phyloP scores from a whole-genome alignment of 2,888 invertebrate genomes.

The Trissolcus brochymenae region DNA sequence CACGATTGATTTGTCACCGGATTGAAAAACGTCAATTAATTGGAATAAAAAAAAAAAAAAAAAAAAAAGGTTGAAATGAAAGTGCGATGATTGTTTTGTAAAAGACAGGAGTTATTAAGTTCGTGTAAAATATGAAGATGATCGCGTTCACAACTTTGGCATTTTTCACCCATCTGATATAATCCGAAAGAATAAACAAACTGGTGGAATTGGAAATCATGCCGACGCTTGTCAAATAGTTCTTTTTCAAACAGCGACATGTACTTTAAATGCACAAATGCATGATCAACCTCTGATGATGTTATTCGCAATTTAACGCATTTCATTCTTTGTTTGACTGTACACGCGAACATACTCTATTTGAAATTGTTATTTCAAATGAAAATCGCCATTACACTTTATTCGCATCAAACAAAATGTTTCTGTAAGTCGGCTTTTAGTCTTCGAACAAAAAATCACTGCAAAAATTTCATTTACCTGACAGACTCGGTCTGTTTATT shows the following conservation, averaged over 20 bases:
- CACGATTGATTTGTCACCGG: constrained; percentile 53
- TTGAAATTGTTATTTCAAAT: constrained; percentile 45
- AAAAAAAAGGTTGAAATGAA: constrained; percentile 24
- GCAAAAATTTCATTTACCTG: too few relatives aligned
- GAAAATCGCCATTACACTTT: constrained; percentile 37
- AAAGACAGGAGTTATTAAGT: constrained; percentile 33
- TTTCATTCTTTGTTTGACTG: constrained; percentile 45
- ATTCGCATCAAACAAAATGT: constrained; percentile 38
- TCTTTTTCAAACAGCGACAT: constrained; percentile 36
- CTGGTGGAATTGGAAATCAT: constrained; percentile 39
- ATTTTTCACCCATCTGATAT: constrained; percentile 7
- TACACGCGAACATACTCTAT: constrained; percentile 52
- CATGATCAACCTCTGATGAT: constrained; percentile 43
- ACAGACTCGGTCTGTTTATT: too few relatives aligned
- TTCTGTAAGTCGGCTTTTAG: constrained; percentile 37
- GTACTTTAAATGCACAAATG: constrained; percentile 51
- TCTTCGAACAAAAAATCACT: constrained; percentile 17
- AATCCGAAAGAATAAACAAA: constrained; percentile 16
- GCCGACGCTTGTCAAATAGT: constrained; percentile 18
- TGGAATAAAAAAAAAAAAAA: constrained; percentile 15
- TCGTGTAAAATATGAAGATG: constrained; percentile 35
- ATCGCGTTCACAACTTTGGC: neutral
- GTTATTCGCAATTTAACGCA: constrained; percentile 46
- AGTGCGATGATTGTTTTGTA: constrained; percentile 39
- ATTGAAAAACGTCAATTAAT: constrained; percentile 52